phyloP scores from a whole-genome alignment of 2,797 vertebrate genomes.

The Myoxocephalus aenaeus region DNA sequence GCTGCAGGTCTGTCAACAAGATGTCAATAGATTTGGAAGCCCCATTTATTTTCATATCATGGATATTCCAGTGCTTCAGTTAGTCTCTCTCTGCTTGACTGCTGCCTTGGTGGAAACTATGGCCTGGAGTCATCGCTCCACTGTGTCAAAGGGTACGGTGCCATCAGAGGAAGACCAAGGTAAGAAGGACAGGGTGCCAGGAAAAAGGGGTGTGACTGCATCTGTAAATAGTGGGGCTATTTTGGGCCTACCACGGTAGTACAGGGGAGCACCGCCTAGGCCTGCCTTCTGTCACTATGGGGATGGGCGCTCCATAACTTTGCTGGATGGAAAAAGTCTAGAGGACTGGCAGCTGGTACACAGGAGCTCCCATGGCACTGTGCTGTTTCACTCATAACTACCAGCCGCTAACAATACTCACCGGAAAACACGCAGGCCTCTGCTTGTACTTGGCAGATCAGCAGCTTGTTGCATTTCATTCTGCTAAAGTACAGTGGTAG shows the following conservation, averaged over 20 bases:
- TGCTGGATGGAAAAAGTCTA: slow-evolving; percentile 83
- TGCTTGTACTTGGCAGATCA: slow-evolving; percentile 61
- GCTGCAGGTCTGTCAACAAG: slow-evolving; percentile 6
- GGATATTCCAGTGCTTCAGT: slow-evolving; percentile 18
- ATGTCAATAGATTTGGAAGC: slow-evolving; percentile 9
- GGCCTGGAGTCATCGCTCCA: slow-evolving; percentile 49
- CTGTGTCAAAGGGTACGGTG: slow-evolving; percentile 67
- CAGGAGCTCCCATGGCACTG: slow-evolving; percentile 78
- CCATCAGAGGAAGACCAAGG: slow-evolving; percentile 66
- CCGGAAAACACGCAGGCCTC: slow-evolving; percentile 71
- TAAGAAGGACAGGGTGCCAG: slow-evolving; percentile 68
- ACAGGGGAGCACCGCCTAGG: slow-evolving; percentile 75
- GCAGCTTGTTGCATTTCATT: slow-evolving; percentile 57
- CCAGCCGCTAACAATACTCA: slow-evolving; percentile 66
- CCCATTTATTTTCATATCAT: slow-evolving; percentile 18
- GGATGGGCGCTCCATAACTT: slow-evolving; percentile 80
- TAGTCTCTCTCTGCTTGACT: slow-evolving; percentile 3
- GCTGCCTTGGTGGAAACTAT: slow-evolving; percentile 50
- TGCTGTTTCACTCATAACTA: slow-evolving; percentile 67
- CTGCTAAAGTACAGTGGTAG: slow-evolving; percentile 12
- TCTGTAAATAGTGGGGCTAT: slow-evolving; percentile 82
- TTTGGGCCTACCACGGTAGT: slow-evolving; percentile 69
- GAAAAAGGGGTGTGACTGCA: slow-evolving; percentile 82
- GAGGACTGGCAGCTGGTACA: slow-evolving; percentile 85
- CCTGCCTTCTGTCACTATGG: slow-evolving; percentile 85